Evolutionary conservation across 2,888 invertebrate genomes (phyloP), one percentile per base, ranked within the genome.

Genomic region (Orgyia antiqua): DNA sequence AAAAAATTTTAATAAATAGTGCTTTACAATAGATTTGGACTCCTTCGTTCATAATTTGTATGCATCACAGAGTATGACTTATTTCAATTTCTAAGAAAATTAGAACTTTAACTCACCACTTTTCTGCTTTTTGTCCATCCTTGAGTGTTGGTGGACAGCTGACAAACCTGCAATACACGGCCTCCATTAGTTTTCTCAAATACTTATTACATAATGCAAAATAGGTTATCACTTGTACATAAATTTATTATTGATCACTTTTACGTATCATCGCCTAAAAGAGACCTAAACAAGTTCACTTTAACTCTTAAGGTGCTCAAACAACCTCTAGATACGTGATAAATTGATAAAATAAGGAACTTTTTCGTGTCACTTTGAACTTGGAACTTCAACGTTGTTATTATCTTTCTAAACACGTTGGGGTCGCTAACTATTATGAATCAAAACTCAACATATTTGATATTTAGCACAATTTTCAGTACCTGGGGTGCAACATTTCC

Each of bases 121-220:
- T 93, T 94, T 65, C 90, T 91, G 70, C 91, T 91, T 73, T 87
- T 91, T 49, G 92, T 89, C 93, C 94, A 94, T 84, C 91, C 91
- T 73, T 90, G 90, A 50, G 90, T 75, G 56, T 88, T 86, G 50
- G 94, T 93, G 41, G 94, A 93, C 79, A 93, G 91, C 71, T 91
- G 90, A 77, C 89, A 91, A 58, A 91, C 89, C 94, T 95, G 88
- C 58, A 89, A 75, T 60, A 66, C 65, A 74, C 44, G 62, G 51
- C 60, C 55, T 65, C 61, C 67, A 64, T 87, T 83, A 83, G 68
- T 69, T 69, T 73, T 75, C 62, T 47, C 65, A 61, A 65, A 63
- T 56, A 73, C 73, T 71, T 72, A 76, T 86, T 87, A 87, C 87
- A 87, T 87, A 87, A 86, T 83, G 72, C 60, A 54, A 59, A 66